phyloP scores from a whole-genome alignment of 2,888 invertebrate genomes.

The Apamea monoglypha region DNA sequence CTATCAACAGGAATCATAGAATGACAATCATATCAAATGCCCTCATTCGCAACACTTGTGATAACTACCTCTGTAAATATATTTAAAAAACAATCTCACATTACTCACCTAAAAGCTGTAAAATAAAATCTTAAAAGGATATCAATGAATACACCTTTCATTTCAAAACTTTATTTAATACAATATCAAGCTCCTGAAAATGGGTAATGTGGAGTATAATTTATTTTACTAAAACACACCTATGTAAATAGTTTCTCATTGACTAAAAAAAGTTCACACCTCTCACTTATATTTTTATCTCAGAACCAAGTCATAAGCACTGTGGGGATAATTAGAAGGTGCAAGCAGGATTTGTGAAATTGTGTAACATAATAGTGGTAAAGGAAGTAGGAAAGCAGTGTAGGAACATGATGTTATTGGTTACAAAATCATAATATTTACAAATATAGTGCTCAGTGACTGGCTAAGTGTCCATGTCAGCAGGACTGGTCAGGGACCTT shows the following conservation, averaged over 20 bases:
- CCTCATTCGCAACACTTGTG: conserved; percentile 66
- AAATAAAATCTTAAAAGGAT: conserved; percentile 66
- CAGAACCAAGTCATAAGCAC: conserved; percentile 20
- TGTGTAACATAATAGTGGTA: conserved; percentile 43
- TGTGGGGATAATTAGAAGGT: conserved; percentile 14
- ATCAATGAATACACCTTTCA: conserved; percentile 77
- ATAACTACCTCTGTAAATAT: conserved; percentile 39
- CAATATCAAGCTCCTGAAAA: conserved; percentile 60
- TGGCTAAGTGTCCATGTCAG: conserved; percentile 54
- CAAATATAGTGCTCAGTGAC: conserved; percentile 59
- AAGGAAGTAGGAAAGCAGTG: conserved; percentile 53
- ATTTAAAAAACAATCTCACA: conserved; percentile 54
- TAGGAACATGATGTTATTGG: conserved; percentile 63
- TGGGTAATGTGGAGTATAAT: conserved; percentile 28
- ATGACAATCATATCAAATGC: conserved; percentile 73
- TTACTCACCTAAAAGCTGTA: conserved; percentile 70
- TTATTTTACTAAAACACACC: conserved; percentile 34
- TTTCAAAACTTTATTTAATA: conserved; percentile 76
- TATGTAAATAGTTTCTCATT: conserved; percentile 40
- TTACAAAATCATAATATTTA: conserved; percentile 68
- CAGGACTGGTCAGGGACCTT: conserved; percentile 47
- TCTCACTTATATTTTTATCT: conserved; percentile 19
- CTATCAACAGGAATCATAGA: conserved; percentile 61
- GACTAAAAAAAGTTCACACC: conserved; percentile 24
- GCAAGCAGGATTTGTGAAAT: conserved; percentile 36